Evolutionary conservation across 2,797 vertebrate genomes (phyloP), one percentile per base, ranked within the genome.

Genomic region (Gephyroberyx darwinii): DNA sequence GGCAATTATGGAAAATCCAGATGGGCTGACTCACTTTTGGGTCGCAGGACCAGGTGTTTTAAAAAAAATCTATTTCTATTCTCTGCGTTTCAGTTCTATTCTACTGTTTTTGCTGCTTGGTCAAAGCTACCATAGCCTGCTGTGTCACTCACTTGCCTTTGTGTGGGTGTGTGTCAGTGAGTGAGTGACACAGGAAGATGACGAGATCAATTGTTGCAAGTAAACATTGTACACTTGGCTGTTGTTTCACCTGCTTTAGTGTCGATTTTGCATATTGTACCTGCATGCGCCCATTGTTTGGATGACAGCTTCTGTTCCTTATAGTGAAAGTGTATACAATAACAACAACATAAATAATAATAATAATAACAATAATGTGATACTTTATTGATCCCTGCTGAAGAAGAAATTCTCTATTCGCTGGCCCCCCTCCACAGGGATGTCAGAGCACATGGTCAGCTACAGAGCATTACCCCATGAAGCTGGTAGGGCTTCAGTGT

Each of bases 161-260:
- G 69, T 48, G 82, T 84, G 81, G 80, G 79, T 75, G 68, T 68
- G 37, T 33, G 52, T 68, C 69, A 86, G 56, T 20, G 20, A 79
- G 58, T 84, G 79, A 91, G 67, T 80, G 85, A 84, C 87, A 83
- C n/a, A 60, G 63, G 76, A 75, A 84, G 10, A 41, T 1, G 39
- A 41, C 39, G 39, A 41, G 39, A 41, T 41, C 12, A 41, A 74
- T 75, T 70, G 79, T 57, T 84, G 16, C 4, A 30, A 74, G 72
- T 79, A 84, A 86, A 81, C 77, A 86, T 13, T 35, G 61, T 77
- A 60, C 51, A 65, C 53, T 81, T 63, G 45, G 63, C 63, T 84
- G 39, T 52, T 74, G 47, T 69, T 39, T 82, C 19, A 69, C 45
- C 68, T 69, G 76, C 56, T 77, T 75, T 68, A 69, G 58, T 71